Evolutionary conservation across 2,888 invertebrate genomes (phyloP).

Genomic region (Agriotes lineatus): DNA sequence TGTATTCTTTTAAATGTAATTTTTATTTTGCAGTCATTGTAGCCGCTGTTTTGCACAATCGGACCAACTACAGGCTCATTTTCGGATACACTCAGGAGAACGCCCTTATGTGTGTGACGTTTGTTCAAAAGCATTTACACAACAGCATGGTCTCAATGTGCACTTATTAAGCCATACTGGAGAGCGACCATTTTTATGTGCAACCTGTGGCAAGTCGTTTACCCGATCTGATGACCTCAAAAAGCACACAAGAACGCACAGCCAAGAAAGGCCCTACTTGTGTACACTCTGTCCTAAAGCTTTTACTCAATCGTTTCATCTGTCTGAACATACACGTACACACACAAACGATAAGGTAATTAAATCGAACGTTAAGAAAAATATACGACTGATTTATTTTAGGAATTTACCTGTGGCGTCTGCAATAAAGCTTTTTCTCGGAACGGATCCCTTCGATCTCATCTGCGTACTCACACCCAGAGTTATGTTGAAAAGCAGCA

Average conservation of each 20-base stretch:
- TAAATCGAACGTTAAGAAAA: neutral
- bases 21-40: constrained; percentile 47
- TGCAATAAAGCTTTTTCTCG: constrained; percentile 51
- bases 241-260: constrained; percentile 55
- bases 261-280: constrained; percentile 55
- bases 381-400: no score
- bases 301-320: constrained; percentile 51
- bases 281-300: constrained; percentile 53
- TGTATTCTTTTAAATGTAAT: neutral
- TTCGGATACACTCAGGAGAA: constrained; percentile 52
- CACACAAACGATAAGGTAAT: constrained; percentile 48
- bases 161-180: constrained; percentile 59
- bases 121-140: constrained; percentile 58
- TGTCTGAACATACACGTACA: constrained; percentile 49
- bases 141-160: constrained; percentile 57
- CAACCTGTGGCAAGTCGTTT: constrained; percentile 56
- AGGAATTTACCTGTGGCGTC: constrained; percentile 45
- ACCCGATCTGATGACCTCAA: constrained; percentile 55
- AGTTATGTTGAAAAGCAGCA: constrained; percentile 47
- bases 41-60: constrained; percentile 52
- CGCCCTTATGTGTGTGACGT: constrained; percentile 56
- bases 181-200: constrained; percentile 55
- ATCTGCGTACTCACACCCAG: constrained; percentile 49
- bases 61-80: constrained; percentile 54
- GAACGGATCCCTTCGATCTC: constrained; percentile 50